These are phyloP conservation scores for Cryptoprocta ferox DNA, from an alignment of 2,797 vertebrate species.

Conservation along the genomic window DNA sequence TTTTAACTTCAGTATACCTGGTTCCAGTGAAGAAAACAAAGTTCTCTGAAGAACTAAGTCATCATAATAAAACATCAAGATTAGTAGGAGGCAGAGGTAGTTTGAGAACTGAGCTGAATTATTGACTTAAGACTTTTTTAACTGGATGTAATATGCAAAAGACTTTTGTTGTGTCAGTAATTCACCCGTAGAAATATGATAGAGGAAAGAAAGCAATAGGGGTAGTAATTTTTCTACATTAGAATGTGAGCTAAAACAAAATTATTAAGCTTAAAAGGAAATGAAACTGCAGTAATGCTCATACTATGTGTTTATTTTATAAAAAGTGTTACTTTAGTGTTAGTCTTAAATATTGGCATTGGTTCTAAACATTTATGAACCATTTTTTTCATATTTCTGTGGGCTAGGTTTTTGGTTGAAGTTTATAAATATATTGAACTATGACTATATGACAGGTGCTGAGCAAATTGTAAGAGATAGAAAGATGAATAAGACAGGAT, in stretches of 20 bases:
- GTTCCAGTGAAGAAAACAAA: background rate
- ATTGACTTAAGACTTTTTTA: conserved; percentile 35
- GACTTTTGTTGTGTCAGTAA: conserved; percentile 33
- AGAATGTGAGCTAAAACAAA: conserved; percentile 22
- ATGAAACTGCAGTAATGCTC: background rate
- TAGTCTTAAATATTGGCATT: background rate
- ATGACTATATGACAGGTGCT: background rate
- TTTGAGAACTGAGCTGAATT: conserved; percentile 50
- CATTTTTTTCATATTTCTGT: background rate
- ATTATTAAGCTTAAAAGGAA: background rate
- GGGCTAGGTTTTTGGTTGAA: background rate
- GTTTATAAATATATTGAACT: background rate
- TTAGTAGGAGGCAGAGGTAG: background rate
- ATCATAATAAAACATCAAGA: conserved; percentile 2
- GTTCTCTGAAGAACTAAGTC: background rate
- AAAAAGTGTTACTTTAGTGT: background rate
- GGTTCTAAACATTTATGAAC: background rate
- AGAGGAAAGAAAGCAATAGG: background rate
- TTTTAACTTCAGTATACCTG: background rate
- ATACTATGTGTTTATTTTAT: background rate
- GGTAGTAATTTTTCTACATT: background rate
- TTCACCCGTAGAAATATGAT: background rate
- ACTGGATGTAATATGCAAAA: conserved; percentile 23
- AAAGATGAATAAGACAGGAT: background rate
- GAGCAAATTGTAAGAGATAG: background rate